Evolutionary conservation across 2,797 vertebrate genomes (phyloP).

Genomic region (Peromyscus attwateri): DNA sequence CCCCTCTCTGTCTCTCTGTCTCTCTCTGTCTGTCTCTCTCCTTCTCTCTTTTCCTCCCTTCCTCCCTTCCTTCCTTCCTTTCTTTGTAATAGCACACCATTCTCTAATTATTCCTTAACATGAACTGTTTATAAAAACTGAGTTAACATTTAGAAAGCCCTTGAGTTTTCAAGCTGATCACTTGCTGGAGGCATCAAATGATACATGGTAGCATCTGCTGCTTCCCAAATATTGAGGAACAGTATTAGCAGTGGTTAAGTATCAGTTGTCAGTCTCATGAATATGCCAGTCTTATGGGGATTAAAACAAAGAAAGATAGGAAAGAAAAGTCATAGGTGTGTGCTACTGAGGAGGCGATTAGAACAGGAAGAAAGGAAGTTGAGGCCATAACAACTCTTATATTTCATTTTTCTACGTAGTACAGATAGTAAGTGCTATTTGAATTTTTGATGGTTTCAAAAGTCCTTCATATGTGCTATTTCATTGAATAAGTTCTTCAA

Average conservation of each 20-base stretch:
- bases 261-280: background rate
- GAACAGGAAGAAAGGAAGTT: background rate
- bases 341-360: background rate
- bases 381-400: background rate
- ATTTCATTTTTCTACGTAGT: background rate
- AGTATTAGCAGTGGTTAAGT: background rate
- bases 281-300: background rate
- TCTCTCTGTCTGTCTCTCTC: background rate
- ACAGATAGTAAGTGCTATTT: background rate
- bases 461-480: background rate
- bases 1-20: background rate
- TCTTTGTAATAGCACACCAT: background rate
- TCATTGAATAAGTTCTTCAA: background rate
- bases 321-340: background rate
- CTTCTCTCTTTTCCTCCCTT: background rate
- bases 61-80: background rate
- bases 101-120: background rate
- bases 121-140: background rate
- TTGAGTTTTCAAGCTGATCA: slow-evolving; percentile 48
- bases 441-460: slow-evolving; percentile 16
- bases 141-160: slow-evolving; percentile 9
- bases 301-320: background rate
- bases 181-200: background rate
- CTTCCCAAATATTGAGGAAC: background rate
- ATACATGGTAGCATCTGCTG: background rate